A percentile compares a stretch with the other conserved stretches of the same genome.
phyloP scores from a whole-genome alignment of 30 jellyfish, hydroid and myxozoan species.

The Haliclystus octoradiatus region DNA sequence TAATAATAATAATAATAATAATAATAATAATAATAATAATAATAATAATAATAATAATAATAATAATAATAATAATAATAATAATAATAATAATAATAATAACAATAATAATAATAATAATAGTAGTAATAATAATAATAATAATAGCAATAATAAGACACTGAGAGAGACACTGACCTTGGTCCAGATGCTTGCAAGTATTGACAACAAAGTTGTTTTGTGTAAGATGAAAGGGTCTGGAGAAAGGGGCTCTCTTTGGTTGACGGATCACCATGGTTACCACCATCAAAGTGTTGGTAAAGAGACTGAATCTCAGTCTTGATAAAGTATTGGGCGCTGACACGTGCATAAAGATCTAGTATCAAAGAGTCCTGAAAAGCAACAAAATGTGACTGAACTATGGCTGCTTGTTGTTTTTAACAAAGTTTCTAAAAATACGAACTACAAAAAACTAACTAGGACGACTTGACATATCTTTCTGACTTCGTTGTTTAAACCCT shows the following conservation, averaged over 20 bases:
- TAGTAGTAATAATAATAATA: not conserved
- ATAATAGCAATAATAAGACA: not conserved
- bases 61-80: not conserved
- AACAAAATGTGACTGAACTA: no score
- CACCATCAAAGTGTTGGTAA: no score
- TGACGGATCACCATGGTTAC: no score
- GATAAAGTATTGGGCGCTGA: no score
- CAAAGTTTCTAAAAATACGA: not conserved
- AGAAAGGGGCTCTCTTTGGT: constrained; percentile 35
- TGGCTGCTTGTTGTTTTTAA: no score
- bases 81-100: not conserved
- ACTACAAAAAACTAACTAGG: constrained; percentile 10
- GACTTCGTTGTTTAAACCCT: constrained; percentile 6
- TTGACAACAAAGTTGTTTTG: constrained; percentile 49
- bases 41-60: not conserved
- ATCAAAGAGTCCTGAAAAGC: no score
- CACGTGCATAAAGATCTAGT: no score
- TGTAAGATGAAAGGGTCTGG: constrained; percentile 36
- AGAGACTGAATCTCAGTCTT: no score
- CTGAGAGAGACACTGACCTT: constrained; percentile 14
- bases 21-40: not conserved
- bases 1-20: not conserved
- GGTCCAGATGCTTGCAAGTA: constrained; percentile 33
- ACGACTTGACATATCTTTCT: constrained; percentile 26
- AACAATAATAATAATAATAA: not conserved